Percentiles rank a stretch among this genome's conserved stretches.
Conservation (phyloP, 2,797 vertebrate genomes). For the Prionace glauca region DNA sequence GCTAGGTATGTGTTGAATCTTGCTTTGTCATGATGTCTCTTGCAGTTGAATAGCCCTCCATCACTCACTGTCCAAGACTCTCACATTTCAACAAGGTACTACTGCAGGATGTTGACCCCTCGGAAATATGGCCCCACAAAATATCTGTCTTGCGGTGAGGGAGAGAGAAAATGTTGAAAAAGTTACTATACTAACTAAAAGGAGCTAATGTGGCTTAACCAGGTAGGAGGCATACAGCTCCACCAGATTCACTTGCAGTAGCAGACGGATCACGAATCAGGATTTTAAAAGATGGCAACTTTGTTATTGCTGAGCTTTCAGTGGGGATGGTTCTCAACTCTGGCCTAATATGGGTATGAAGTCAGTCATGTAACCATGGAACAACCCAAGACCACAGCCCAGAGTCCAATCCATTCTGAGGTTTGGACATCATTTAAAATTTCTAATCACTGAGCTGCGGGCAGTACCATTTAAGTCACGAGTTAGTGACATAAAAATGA, state of each 20-base stretch:
- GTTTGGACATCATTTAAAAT: not conserved
- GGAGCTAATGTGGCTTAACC: not conserved
- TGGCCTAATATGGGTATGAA: too few species aligned
- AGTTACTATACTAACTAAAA: not conserved
- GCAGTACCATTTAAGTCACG: not conserved
- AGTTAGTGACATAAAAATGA: constrained; percentile 15
- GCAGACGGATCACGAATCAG: not conserved
- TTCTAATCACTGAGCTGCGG: not conserved
- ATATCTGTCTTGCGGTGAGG: not conserved
- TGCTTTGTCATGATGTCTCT: not conserved
- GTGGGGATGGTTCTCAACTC: not conserved
- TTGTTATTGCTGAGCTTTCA: not conserved
- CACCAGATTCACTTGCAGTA: not conserved
- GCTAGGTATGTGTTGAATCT: not conserved
- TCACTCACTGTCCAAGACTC: not conserved
- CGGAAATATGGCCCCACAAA: not conserved
- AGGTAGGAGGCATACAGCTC: not conserved
- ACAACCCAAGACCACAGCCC: not conserved
- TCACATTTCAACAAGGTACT: not conserved
- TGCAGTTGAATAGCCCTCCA: not conserved
- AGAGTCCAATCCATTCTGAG: not conserved
- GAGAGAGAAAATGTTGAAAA: not conserved
- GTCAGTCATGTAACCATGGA: not conserved
- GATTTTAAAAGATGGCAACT: not conserved
- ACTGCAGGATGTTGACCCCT: not conserved